These are phyloP conservation scores for Unio delphinus DNA, from an alignment of 2,888 invertebrate genomes.

Conservation along the genomic window DNA sequence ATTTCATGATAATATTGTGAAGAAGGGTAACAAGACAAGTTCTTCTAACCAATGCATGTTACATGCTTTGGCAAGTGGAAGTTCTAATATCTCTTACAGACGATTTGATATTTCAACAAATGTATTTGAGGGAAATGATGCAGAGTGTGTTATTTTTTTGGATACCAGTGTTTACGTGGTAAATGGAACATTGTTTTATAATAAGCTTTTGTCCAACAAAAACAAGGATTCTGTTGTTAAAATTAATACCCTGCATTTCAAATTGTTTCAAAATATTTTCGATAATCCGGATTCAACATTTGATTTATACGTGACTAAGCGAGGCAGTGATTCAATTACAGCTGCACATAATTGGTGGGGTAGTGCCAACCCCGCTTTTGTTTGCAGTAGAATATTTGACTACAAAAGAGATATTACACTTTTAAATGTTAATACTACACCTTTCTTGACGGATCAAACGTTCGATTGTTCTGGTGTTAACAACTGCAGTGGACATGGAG, in stretches of 20 bases:
- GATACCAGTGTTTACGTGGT: slow-evolving; percentile 3
- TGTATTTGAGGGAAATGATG: slow-evolving; percentile 13
- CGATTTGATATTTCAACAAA: slow-evolving; percentile 21
- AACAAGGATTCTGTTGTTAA: slow-evolving; percentile 7
- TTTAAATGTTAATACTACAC: background rate
- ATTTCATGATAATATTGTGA: slow-evolving; percentile 20
- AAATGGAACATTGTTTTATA: slow-evolving; percentile 20
- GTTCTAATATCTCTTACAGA: background rate
- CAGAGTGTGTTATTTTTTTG: slow-evolving; percentile 16
- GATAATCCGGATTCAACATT: slow-evolving; percentile 25
- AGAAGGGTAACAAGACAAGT: background rate
- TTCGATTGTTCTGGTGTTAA: slow-evolving; percentile 23
- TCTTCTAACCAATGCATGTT: slow-evolving; percentile 10
- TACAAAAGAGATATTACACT: slow-evolving; percentile 7
- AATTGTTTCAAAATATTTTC: slow-evolving; percentile 27
- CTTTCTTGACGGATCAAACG: slow-evolving; percentile 10
- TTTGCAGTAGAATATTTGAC: slow-evolving; percentile 19
- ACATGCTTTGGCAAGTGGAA: slow-evolving; percentile 3
- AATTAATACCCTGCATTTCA: slow-evolving; percentile 10
- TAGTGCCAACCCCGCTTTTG: slow-evolving; percentile 8
- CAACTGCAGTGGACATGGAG: no score
- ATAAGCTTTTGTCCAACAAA: slow-evolving; percentile 13
- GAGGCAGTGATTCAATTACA: slow-evolving; percentile 14
- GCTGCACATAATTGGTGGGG: slow-evolving; percentile 36
- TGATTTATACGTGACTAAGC: slow-evolving; percentile 15